Percentiles rank a stretch among this genome's conserved stretches.
Conservation (phyloP, 2,888 invertebrate species). For the Hydriomena furcata region DNA sequence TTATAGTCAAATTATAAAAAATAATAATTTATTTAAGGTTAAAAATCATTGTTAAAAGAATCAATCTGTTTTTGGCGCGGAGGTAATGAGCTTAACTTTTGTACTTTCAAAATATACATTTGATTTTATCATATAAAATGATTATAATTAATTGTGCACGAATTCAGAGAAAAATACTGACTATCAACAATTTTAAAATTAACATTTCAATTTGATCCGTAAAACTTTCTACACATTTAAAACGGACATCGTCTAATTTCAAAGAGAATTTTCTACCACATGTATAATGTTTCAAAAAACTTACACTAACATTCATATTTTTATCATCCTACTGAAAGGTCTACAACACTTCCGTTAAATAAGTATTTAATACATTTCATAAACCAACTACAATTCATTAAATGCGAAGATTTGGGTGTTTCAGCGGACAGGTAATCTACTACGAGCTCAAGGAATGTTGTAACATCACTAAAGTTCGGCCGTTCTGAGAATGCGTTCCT, state of each 20-base stretch:
- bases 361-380: background rate
- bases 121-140: background rate
- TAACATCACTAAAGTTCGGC: no score
- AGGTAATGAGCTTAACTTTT: background rate
- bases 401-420: no score
- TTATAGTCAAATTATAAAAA: no score
- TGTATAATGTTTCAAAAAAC: slow-evolving; percentile 9
- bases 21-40: no score
- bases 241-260: background rate
- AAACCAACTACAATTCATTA: no score
- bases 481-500: no score
- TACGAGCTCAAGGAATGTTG: no score
- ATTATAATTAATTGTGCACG: background rate
- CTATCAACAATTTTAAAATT: background rate
- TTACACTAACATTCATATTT: slow-evolving; percentile 4
- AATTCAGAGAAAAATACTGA: background rate
- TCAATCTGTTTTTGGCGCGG: no score
- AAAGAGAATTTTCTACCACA: slow-evolving; percentile 3
- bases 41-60: no score
- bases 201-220: background rate
- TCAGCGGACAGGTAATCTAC: no score
- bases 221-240: slow-evolving; percentile 2
- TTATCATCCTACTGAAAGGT: background rate
- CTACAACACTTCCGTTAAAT: background rate
- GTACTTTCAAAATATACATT: slow-evolving; percentile 11